Evolutionary conservation across 2,888 invertebrate species (phyloP).

Genomic region (Ceratothoa steindachneri): DNA sequence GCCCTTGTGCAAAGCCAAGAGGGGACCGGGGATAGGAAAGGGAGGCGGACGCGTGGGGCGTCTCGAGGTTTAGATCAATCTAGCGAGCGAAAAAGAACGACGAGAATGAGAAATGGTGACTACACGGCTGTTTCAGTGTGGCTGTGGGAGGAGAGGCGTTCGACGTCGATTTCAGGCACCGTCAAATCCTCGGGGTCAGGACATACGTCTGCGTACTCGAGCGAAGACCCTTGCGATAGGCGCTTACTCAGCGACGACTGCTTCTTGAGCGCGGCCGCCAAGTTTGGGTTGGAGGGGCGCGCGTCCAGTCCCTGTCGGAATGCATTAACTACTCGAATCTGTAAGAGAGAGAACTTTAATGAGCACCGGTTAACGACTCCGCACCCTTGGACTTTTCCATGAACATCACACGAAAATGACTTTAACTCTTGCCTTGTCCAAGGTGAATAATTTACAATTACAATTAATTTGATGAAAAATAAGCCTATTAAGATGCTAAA

Average conservation of each 20-base stretch:
- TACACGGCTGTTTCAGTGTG: constrained; percentile 93
- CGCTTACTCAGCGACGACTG: constrained; percentile 83
- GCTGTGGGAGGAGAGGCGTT: constrained; percentile 85
- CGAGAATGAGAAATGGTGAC: constrained; percentile 36
- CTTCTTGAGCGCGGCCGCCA: constrained; percentile 88
- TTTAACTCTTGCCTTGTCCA: neutral
- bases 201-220: constrained; percentile 85
- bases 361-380: neutral
- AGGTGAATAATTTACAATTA: neutral
- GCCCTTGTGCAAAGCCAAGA: constrained; percentile 15
- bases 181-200: constrained; percentile 67
- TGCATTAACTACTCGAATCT: constrained; percentile 99
- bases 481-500: neutral
- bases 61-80: neutral
- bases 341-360: constrained; percentile 62
- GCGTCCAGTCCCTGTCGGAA: constrained; percentile 99
- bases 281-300: constrained; percentile 84
- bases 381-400: neutral
- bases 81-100: neutral
- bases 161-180: constrained; percentile 87
- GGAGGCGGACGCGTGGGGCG: too few species aligned
- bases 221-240: constrained; percentile 83
- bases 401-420: neutral
- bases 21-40: neutral
- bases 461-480: neutral